Evolutionary conservation across 2,888 invertebrate genomes (phyloP).

Genomic region (Cheilosia scutellata): DNA sequence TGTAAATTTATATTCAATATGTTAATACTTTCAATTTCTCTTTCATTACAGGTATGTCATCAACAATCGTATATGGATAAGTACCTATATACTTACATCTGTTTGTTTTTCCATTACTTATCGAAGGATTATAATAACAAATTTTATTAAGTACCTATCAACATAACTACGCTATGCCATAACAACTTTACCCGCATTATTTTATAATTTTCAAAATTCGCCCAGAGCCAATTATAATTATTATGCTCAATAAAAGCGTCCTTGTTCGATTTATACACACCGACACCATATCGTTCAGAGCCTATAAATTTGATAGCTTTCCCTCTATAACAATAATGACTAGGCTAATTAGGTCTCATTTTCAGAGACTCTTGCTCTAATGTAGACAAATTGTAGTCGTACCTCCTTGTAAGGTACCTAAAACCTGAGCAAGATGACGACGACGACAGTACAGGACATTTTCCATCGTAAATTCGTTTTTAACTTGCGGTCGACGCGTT

Average conservation of each 20-base stretch:
- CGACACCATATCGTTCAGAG: conserved; percentile 3
- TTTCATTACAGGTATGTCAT: conserved; percentile 28
- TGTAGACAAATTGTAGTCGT: conserved; percentile 54
- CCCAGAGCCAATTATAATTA: conserved; percentile 43
- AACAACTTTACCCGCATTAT: background rate
- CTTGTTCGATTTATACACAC: conserved; percentile 22
- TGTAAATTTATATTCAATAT: too few relatives aligned
- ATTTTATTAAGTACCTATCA: too few relatives aligned
- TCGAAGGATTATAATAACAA: too few relatives aligned
- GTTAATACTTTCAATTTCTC: background rate
- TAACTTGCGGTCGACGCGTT: conserved; percentile 56
- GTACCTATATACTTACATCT: background rate
- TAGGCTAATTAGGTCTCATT: conserved; percentile 68
- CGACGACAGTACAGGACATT: conserved; percentile 38
- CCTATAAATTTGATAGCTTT: conserved; percentile 51
- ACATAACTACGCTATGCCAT: too few relatives aligned
- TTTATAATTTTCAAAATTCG: conserved; percentile 8
- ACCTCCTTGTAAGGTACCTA: conserved; percentile 42
- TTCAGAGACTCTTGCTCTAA: conserved; percentile 21
- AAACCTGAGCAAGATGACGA: background rate
- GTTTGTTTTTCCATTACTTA: background rate
- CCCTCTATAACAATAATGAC: conserved; percentile 39
- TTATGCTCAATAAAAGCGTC: background rate
- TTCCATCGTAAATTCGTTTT: conserved; percentile 64
- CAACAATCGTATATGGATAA: background rate